Evolutionary conservation across 2,888 invertebrate species (phyloP).

Genomic region (Aleiodes testaceus): DNA sequence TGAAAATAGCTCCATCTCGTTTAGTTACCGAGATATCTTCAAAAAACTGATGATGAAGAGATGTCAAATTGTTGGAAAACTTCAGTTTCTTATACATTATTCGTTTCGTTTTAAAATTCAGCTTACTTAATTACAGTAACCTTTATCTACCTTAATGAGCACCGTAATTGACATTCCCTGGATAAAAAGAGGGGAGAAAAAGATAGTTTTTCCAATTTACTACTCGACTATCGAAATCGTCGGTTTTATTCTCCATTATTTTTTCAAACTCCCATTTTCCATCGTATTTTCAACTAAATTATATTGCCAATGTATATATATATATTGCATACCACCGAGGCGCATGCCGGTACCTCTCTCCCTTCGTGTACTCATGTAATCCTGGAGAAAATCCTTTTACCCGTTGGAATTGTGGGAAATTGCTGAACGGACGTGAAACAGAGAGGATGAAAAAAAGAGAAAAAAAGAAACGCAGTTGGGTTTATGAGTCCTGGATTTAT

Average conservation of each 20-base stretch:
- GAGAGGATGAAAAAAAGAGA: background rate
- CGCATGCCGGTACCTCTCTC: conserved; percentile 6
- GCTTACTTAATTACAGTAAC: too few species aligned
- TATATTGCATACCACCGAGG: background rate
- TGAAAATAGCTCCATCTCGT: too few species aligned
- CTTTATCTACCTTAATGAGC: too few species aligned
- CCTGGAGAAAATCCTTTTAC: conserved; percentile 18
- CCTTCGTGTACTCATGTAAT: conserved; percentile 21
- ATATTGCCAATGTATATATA: background rate
- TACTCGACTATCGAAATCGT: background rate
- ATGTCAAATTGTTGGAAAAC: too few species aligned
- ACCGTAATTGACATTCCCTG: too few species aligned
- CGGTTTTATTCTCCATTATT: background rate
- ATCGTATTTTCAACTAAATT: conserved; percentile 22
- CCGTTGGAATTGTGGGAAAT: conserved; percentile 24
- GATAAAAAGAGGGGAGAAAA: too few species aligned
- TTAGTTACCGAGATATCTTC: too few species aligned
- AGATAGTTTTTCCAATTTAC: background rate
- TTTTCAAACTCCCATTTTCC: too few species aligned
- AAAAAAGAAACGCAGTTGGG: conserved; percentile 2
- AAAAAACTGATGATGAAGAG: too few species aligned
- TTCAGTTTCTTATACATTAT: too few species aligned
- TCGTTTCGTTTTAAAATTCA: too few species aligned
- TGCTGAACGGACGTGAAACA: conserved; percentile 20
- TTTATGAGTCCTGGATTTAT: conserved; percentile 18